phyloP scores from a whole-genome alignment of 2,113 vertebrate genomes.

The Sialia sialis region DNA sequence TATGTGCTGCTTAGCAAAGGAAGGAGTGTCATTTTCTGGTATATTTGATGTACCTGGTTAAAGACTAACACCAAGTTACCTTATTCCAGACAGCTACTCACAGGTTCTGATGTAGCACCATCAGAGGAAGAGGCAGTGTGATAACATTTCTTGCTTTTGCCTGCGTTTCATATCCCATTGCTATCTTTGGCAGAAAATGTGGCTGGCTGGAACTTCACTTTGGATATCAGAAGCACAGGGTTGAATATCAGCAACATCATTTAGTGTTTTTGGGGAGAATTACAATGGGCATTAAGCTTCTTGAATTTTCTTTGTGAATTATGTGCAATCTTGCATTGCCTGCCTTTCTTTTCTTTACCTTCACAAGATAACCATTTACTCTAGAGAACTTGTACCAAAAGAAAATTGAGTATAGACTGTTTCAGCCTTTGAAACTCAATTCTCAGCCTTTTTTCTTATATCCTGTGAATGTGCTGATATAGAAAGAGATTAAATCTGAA shows the following conservation, averaged over 20 bases:
- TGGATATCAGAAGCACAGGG: not conserved
- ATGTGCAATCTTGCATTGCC: not conserved
- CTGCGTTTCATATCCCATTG: fast-evolving
- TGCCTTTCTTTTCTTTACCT: not conserved
- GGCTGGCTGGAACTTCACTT: not conserved
- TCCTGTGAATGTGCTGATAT: not conserved
- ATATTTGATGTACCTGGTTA: not conserved
- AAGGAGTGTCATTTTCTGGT: not conserved
- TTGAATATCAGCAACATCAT: not conserved
- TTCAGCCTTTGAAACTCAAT: not conserved
- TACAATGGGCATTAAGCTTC: not conserved
- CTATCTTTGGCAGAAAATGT: not conserved
- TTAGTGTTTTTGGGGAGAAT: not conserved
- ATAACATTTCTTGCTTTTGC: not conserved
- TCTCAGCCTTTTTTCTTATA: not conserved
- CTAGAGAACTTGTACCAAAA: not conserved
- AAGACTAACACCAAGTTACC: not conserved
- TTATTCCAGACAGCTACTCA: not conserved
- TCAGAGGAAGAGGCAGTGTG: not conserved
- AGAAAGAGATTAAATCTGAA: not conserved
- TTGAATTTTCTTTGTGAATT: not conserved
- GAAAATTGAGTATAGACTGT: not conserved
- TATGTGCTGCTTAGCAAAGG: not conserved
- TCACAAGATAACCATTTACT: not conserved
- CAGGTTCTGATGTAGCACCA: not conserved